phyloP scores from a whole-genome alignment of 2,113 vertebrate genomes.

The Scytalopus superciliaris region DNA sequence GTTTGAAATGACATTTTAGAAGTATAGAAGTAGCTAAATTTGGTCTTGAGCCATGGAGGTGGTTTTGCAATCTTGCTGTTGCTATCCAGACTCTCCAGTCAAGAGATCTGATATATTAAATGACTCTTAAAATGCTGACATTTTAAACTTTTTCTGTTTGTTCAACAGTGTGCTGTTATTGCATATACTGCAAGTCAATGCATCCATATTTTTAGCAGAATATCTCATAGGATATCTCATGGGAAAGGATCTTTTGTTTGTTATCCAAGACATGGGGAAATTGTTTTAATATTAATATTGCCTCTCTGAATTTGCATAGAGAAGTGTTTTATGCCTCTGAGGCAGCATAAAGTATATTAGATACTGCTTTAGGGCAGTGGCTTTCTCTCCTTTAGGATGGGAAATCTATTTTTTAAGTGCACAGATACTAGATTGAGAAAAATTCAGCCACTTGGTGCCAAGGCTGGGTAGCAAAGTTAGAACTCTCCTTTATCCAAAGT shows the following conservation, averaged over 20 bases:
- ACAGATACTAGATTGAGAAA: constrained; percentile 28
- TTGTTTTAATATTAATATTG: constrained; percentile 54
- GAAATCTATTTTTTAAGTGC: constrained; percentile 45
- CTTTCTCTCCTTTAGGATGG: not conserved
- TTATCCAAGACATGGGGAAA: constrained; percentile 22
- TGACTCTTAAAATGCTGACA: constrained; percentile 48
- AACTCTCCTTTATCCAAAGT: not conserved
- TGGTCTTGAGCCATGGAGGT: constrained; percentile 38
- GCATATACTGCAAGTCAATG: constrained; percentile 50
- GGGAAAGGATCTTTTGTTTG: constrained; percentile 45
- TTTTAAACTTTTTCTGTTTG: constrained; percentile 50
- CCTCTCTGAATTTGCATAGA: constrained; percentile 7
- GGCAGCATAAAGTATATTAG: not conserved
- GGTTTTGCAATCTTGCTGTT: constrained; percentile 50
- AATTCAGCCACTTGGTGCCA: constrained; percentile 28
- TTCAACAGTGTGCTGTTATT: constrained; percentile 52
- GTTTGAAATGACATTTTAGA: constrained; percentile 64
- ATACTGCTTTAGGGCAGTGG: not conserved
- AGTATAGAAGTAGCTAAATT: constrained; percentile 59
- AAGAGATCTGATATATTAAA: constrained; percentile 50
- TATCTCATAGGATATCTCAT: constrained; percentile 47
- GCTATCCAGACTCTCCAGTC: constrained; percentile 53
- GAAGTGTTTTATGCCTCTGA: not conserved
- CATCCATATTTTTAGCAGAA: constrained; percentile 56
- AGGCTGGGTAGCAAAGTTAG: not conserved